A percentile compares a stretch with the other conserved stretches of the same genome.
phyloP scores from a whole-genome alignment of 1,140 invertebrate genomes.

The Drosophila teissieri region DNA sequence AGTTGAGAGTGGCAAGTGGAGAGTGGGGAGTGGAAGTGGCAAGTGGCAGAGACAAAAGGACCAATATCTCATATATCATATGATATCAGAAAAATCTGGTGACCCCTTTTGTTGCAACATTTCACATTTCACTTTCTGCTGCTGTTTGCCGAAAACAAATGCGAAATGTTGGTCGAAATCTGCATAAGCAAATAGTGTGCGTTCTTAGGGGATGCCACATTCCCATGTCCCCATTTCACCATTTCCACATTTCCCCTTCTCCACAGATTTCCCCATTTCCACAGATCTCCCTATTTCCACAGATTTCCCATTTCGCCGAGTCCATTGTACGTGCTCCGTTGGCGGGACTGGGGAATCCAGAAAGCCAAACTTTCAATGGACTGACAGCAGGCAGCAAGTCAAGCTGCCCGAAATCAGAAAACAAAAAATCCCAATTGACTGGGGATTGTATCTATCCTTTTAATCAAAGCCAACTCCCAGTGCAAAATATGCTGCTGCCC shows the following conservation, averaged over 20 bases:
- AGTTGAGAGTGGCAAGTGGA: not conserved
- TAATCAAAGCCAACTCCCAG: slow-evolving; percentile 30
- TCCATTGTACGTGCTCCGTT: slow-evolving; percentile 55
- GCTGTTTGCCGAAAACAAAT: slow-evolving; percentile 44
- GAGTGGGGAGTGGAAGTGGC: not conserved
- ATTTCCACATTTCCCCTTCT: too few species aligned
- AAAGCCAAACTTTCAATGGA: slow-evolving; percentile 59
- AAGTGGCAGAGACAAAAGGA: slow-evolving; percentile 2
- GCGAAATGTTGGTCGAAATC: slow-evolving; percentile 52
- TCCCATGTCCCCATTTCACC: too few species aligned
- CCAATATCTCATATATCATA: slow-evolving; percentile 58
- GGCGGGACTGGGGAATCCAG: not conserved
- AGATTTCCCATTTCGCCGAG: not conserved
- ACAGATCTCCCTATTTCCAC: too few species aligned
- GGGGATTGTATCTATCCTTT: not conserved
- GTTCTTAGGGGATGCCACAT: slow-evolving; percentile 7
- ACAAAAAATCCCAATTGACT: not conserved
- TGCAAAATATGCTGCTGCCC: slow-evolving; percentile 12
- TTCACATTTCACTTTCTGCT: slow-evolving; percentile 40
- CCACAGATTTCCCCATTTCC: too few species aligned
- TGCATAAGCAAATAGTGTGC: slow-evolving; percentile 67
- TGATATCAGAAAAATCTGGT: slow-evolving; percentile 29
- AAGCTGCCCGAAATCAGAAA: not conserved
- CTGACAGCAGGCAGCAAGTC: slow-evolving; percentile 5
- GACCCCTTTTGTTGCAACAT: slow-evolving; percentile 29